These are phyloP conservation scores for Brenthis ino DNA, from an alignment of 2,888 invertebrate species.

Conservation along the genomic window DNA sequence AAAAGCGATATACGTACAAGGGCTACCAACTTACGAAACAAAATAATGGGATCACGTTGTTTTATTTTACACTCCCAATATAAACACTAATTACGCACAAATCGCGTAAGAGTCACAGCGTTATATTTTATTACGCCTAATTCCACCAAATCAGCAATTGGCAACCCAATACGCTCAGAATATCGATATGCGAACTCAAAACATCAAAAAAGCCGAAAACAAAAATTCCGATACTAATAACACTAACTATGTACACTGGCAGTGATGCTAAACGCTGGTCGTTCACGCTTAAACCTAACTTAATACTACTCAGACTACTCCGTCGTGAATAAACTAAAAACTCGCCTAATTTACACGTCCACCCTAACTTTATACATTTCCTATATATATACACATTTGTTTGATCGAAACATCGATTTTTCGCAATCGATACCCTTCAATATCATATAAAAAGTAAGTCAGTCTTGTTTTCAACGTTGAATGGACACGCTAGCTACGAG, in stretches of 20 bases:
- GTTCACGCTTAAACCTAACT: slow-evolving; percentile 53
- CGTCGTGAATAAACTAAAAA: slow-evolving; percentile 53
- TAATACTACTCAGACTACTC: slow-evolving; percentile 61
- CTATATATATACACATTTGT: slow-evolving; percentile 62
- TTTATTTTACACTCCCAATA: slow-evolving; percentile 6
- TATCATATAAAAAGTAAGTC: slow-evolving; percentile 76
- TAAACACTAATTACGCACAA: slow-evolving; percentile 4
- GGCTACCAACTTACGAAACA: slow-evolving; percentile 19
- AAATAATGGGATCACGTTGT: slow-evolving; percentile 2
- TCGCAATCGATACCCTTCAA: slow-evolving; percentile 46
- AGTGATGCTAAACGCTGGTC: slow-evolving; percentile 77
- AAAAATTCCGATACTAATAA: slow-evolving; percentile 46
- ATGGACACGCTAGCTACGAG: slow-evolving; percentile 47
- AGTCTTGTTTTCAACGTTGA: slow-evolving; percentile 73
- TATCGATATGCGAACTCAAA: slow-evolving; percentile 48
- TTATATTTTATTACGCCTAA: background rate
- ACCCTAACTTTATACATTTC: slow-evolving; percentile 38
- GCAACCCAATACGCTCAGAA: slow-evolving; percentile 35
- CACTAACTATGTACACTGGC: slow-evolving; percentile 74
- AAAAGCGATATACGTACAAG: slow-evolving; percentile 49
- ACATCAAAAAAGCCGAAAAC: slow-evolving; percentile 49
- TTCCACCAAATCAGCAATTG: slow-evolving; percentile 16
- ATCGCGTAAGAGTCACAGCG: background rate
- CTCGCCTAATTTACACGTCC: slow-evolving; percentile 47
- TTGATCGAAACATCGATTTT: slow-evolving; percentile 39